Conservation (phyloP, 2,888 invertebrate genomes). For the Eumerus sabulonum region DNA sequence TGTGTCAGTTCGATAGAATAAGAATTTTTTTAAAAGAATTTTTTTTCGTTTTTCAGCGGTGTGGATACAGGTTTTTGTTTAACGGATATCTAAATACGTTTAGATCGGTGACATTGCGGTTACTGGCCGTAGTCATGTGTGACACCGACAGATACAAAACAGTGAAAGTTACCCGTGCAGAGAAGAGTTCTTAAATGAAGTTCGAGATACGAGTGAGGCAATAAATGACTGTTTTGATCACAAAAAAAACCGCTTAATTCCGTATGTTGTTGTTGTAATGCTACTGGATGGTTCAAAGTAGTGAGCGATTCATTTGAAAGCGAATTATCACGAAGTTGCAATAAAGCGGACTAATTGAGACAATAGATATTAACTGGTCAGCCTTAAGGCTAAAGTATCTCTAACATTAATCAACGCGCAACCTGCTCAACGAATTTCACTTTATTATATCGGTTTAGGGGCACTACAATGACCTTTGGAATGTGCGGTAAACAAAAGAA, state of each 20-base stretch:
- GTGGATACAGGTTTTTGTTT: background rate
- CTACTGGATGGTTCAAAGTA: constrained; percentile 8
- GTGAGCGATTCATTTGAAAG: constrained; percentile 26
- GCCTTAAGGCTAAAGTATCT: background rate
- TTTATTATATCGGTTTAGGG: constrained; percentile 16
- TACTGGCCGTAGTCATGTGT: constrained; percentile 6
- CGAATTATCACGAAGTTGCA: constrained; percentile 22
- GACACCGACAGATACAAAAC: background rate
- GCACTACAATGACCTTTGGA: no score
- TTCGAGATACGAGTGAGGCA: constrained; percentile 1
- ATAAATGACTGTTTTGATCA: background rate
- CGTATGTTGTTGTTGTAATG: background rate
- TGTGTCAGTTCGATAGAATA: no score
- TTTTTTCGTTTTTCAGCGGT: no score
- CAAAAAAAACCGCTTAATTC: constrained; percentile 10
- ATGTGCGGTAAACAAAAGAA: no score
- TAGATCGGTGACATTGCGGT: constrained; percentile 32
- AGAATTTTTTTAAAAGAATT: no score
- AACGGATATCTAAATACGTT: constrained; percentile 35
- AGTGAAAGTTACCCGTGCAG: constrained; percentile 44
- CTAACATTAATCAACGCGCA: constrained; percentile 18
- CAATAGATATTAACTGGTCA: constrained; percentile 9
- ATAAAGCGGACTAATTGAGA: constrained; percentile 20
- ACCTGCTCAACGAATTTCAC: constrained; percentile 28
- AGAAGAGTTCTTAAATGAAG: constrained; percentile 22